These are phyloP conservation scores for Premnoplex brunnescens DNA, from an alignment of 2,797 vertebrate species.

Conservation along the genomic window DNA sequence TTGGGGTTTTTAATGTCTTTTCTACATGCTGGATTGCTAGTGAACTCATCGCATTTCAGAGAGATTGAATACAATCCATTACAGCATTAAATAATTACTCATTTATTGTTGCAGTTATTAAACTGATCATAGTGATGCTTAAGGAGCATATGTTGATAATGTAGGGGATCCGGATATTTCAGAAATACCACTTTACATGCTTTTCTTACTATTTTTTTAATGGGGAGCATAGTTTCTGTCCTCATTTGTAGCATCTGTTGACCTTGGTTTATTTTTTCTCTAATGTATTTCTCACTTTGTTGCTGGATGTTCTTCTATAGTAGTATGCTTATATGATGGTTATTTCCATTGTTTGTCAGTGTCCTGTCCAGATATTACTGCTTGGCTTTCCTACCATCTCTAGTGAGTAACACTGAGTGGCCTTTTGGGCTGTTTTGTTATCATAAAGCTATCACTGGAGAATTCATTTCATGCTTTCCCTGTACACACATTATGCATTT, in stretches of 20 bases:
- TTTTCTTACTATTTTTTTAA: neutral
- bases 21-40: neutral
- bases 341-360: neutral
- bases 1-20: neutral
- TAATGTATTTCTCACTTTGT: neutral
- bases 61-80: neutral
- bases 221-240: neutral
- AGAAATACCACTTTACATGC: neutral
- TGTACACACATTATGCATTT: neutral
- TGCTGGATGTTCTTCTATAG: neutral
- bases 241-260: neutral
- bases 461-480: neutral
- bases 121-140: neutral
- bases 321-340: neutral
- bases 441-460: neutral
- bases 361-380: rapidly evolving
- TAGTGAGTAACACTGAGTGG: neutral
- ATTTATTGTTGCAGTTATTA: conserved; percentile 5
- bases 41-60: conserved; percentile 8
- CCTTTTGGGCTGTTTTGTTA: neutral
- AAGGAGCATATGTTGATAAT: neutral
- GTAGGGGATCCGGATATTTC: neutral
- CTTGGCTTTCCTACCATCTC: neutral
- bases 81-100: conserved; percentile 33
- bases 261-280: neutral